Evolutionary conservation across 2,797 vertebrate species (phyloP), one percentile per base, ranked within the genome.

Genomic region (Trachurus trachurus): DNA sequence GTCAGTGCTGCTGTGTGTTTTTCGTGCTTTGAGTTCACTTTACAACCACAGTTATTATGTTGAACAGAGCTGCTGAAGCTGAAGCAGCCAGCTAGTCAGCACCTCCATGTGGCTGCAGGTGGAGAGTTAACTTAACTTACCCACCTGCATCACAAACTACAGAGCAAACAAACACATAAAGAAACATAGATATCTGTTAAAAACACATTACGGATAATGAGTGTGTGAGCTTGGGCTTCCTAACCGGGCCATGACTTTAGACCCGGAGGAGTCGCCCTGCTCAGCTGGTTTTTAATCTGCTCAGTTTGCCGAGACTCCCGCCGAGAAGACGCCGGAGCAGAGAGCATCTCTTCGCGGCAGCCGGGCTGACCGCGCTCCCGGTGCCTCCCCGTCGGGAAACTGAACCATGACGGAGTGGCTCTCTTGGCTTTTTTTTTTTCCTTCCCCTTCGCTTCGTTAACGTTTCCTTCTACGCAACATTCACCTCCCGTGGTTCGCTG

Each of bases 261-360:
- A n/a, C 40, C 77, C 54, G 71, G 31, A 29, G n/a, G 79, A 21
- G 37, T 77, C 22, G 31, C 86, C 89, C 60, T 26, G 78, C 92
- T 94, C 94, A 91, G 34, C 60, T 26, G 3, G 26, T 82, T 94
- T 94, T 22, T 34, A 34, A 16, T 95, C 85, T 94, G 82, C 78
- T 93, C 93, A 90, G 82, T 42, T 34, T 34, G 4, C 0, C 0
- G 5, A 16, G 3, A 31, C 9, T 71, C 85, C 91, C 83, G 57
- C 26, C 62, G 73, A 0, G 72, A 58, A 70, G 34, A 57, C 81
- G 87, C 88, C 87, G 82, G 70, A 71, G 90, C 92, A 94, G 94
- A 94, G 93, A 60, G 92, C 0, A 91, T 92, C 94, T 93, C 94
- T 94, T 95, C 74, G 93, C 83, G 90, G 92, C 93, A 94, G 92